Percentiles rank a stretch among this genome's conserved stretches.
Conservation (phyloP, 2,888 invertebrate species). For the Rhagonycha lutea region DNA sequence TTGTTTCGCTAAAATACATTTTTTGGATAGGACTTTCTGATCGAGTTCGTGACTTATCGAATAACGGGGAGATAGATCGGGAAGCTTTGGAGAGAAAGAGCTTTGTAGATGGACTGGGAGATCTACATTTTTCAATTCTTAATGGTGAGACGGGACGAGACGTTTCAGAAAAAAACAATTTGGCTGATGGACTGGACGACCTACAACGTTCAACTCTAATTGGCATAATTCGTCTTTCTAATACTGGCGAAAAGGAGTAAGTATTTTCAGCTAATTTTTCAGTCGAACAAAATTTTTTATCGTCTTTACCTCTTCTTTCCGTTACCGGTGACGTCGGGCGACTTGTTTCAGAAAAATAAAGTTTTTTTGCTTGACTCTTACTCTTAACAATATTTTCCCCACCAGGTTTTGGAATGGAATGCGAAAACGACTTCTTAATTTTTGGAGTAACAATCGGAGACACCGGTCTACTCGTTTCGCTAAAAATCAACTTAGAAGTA, state of each 20-base stretch:
- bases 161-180: constrained; percentile 23
- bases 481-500: background rate
- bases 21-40: constrained; percentile 19
- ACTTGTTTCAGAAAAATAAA: constrained; percentile 33
- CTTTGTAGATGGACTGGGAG: constrained; percentile 5
- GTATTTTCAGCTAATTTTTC: background rate
- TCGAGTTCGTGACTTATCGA: background rate
- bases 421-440: background rate
- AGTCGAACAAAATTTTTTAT: background rate
- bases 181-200: background rate
- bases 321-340: constrained; percentile 43
- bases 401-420: background rate
- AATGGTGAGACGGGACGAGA: background rate
- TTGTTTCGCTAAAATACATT: constrained; percentile 36
- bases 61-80: constrained; percentile 41
- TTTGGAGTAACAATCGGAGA: constrained; percentile 20
- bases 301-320: constrained; percentile 14
- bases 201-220: background rate
- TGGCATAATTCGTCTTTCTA: background rate
- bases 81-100: constrained; percentile 33
- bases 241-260: background rate
- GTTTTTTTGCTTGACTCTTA: background rate
- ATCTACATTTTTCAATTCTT: background rate
- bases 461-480: constrained; percentile 50
- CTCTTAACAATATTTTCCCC: background rate